Evolutionary conservation across 2,797 vertebrate species (phyloP).

Genomic region (Sylvia borin): DNA sequence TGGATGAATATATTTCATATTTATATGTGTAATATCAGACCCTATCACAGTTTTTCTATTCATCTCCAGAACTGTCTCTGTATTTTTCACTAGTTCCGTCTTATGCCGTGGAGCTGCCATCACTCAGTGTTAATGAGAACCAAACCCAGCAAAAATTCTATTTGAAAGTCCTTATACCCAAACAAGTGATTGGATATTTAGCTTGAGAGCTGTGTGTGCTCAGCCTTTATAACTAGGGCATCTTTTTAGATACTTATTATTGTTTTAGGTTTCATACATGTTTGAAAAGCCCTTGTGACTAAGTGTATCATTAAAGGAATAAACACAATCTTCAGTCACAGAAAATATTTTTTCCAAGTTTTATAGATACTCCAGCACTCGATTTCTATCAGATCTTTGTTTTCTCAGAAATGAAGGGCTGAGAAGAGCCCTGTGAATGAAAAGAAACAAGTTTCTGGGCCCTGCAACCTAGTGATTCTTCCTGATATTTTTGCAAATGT

Average conservation of each 20-base stretch:
- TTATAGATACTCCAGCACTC: not conserved
- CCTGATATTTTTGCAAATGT: not conserved
- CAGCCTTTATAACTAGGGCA: not conserved
- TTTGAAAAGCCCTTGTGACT: constrained; percentile 16
- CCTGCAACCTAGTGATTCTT: not conserved
- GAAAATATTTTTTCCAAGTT: not conserved
- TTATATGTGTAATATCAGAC: not conserved
- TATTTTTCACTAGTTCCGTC: not conserved
- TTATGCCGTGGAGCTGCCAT: not conserved
- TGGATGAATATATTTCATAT: not conserved
- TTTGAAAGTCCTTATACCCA: not conserved
- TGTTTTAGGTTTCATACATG: not conserved
- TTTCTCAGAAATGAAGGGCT: not conserved
- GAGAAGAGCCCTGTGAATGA: not conserved
- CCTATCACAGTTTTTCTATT: not conserved
- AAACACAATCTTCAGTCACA: not conserved
- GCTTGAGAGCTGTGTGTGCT: not conserved
- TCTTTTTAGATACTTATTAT: not conserved
- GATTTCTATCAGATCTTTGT: not conserved
- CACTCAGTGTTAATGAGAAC: not conserved
- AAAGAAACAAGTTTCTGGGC: not conserved
- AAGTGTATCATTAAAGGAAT: not conserved
- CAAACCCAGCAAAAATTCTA: not conserved
- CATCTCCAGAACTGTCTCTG: not conserved
- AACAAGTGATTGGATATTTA: constrained; percentile 10